phyloP scores from a whole-genome alignment of 2,113 vertebrate species.

The Scomber colias region DNA sequence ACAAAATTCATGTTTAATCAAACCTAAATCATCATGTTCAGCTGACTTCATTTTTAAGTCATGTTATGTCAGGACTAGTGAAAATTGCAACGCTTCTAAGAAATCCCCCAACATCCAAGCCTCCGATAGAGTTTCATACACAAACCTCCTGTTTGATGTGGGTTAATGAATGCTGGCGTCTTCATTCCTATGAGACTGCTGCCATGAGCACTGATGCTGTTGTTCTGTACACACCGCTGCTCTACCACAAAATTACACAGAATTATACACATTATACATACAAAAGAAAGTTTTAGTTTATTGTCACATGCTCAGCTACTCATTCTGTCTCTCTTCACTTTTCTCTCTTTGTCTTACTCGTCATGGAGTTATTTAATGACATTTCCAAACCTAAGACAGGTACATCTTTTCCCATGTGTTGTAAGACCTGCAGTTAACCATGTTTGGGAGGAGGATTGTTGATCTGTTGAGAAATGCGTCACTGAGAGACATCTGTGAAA shows the following conservation, averaged over 20 bases:
- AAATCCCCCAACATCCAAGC: too few species aligned
- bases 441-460: too few species aligned
- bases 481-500: constrained; percentile 1
- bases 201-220: constrained; percentile 10
- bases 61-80: too few species aligned
- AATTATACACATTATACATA: too few species aligned
- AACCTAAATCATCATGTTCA: too few species aligned
- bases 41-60: too few species aligned
- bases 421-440: too few species aligned
- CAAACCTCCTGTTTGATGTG: background rate
- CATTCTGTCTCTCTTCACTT: background rate
- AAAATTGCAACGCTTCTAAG: too few species aligned
- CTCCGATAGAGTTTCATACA: background rate
- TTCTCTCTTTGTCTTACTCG: background rate
- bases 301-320: background rate
- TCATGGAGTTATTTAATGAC: background rate
- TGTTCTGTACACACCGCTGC: background rate
- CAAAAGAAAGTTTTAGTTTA: too few species aligned
- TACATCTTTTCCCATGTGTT: too few species aligned
- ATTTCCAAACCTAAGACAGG: background rate
- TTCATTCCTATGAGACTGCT: background rate
- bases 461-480: background rate
- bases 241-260: background rate
- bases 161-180: background rate
- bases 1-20: too few species aligned